Evolutionary conservation across 2,113 vertebrate genomes (phyloP), one percentile per base, ranked within the genome.

Genomic region (Peromyscus leucopus): DNA sequence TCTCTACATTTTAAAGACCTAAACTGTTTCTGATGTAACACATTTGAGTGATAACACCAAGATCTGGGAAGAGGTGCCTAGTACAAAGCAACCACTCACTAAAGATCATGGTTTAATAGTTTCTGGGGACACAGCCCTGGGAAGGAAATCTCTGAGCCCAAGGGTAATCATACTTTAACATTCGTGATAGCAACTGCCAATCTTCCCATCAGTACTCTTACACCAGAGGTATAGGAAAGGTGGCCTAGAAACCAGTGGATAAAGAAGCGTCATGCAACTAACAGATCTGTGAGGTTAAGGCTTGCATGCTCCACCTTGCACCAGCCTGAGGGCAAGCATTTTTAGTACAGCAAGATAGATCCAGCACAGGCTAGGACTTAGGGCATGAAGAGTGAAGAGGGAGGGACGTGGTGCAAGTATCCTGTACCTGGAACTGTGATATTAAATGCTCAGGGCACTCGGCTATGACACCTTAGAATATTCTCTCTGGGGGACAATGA

Each of bases 11-110:
- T 59, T 71, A 93, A 94, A 51, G 7, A 71, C 79, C 80, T 71
- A 55, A 13, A 84, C 51, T 74, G 36, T 79, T 93, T 93, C 74
- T 94, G 31, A 84, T 33, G 59, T 92, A 87, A 86, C n/a, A 71
- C 1, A 28, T 88, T 36, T 86, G 78, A 42, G 36, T 55, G 4
- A 42, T 42, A 22, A 94, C 36, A 84, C 3, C 46, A 33, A 74
- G 55, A 90, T 84, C 86, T 93, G n/a, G 80, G 26, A 92, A 90
- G 11, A 55, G 69, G 15, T 89, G 7, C 16, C 86, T 67, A 3
- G 7, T 42, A 86, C 55, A 86, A 89, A 93, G 26, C 21, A 78
- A 83, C 15, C 16, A 67, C 16, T 55, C 87, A 67, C 61, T n/a
- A 78, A 63, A 57, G 17, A 7, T 87, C 36, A 65, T 0, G 19